Conservation (phyloP, 2,797 vertebrate genomes). For the Neosalanx taihuensis region DNA sequence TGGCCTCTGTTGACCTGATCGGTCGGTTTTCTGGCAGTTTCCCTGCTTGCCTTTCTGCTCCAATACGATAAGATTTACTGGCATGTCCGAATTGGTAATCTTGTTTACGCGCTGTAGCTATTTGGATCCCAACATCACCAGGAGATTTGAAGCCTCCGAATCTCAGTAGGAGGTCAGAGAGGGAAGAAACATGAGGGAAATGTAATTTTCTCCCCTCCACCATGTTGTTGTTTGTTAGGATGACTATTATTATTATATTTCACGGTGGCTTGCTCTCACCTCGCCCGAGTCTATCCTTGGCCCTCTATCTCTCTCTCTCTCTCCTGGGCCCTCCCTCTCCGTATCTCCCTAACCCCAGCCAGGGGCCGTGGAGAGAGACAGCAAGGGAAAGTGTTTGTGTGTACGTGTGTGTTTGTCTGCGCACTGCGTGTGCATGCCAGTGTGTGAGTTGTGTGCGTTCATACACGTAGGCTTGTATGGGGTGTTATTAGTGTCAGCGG, state of each 20-base stretch:
- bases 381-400: no score
- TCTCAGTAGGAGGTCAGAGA: constrained; percentile 63
- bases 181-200: constrained; percentile 42
- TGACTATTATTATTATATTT: constrained; percentile 53
- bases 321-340: constrained; percentile 14
- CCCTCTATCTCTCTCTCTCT: constrained; percentile 23
- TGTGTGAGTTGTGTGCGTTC: no score
- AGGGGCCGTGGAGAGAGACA: background rate
- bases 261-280: constrained; percentile 28
- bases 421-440: no score
- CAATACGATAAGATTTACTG: constrained; percentile 75
- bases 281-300: constrained; percentile 30
- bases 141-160: constrained; percentile 68
- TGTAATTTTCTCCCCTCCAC: constrained; percentile 47
- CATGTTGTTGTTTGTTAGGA: constrained; percentile 57
- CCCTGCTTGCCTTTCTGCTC: constrained; percentile 61
- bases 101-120: constrained; percentile 75
- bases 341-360: background rate
- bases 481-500: no score
- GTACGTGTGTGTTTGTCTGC: no score
- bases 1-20: constrained; percentile 58
- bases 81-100: constrained; percentile 73
- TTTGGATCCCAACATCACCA: constrained; percentile 68
- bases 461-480: no score
- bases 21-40: constrained; percentile 51